phyloP scores from a whole-genome alignment of 2,113 vertebrate genomes.

The Cyanoderma ruficeps region DNA sequence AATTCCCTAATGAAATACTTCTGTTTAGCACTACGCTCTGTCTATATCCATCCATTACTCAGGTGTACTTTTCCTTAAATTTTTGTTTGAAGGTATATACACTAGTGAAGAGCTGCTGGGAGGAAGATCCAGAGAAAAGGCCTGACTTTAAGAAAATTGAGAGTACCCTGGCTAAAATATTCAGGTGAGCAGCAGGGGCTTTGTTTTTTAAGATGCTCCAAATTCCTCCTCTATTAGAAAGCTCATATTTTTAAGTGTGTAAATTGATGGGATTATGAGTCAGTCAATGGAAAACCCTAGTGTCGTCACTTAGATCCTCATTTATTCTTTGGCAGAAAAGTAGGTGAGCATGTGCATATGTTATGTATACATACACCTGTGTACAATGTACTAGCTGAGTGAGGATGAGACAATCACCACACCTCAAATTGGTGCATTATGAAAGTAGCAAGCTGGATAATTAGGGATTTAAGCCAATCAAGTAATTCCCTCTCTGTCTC shows the following conservation, averaged over 20 bases:
- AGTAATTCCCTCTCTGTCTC: neutral
- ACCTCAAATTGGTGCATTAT: neutral
- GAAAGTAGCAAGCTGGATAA: constrained; percentile 17
- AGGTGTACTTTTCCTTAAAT: neutral
- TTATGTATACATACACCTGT: neutral
- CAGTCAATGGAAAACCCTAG: neutral
- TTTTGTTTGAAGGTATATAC: constrained; percentile 78
- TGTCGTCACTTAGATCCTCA: neutral
- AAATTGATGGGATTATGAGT: neutral
- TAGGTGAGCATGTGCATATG: neutral
- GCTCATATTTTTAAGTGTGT: neutral
- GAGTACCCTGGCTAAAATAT: constrained; percentile 87
- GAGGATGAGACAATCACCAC: neutral
- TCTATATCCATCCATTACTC: neutral
- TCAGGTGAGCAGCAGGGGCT: constrained; percentile 79
- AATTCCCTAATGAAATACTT: neutral
- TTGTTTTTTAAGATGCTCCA: neutral
- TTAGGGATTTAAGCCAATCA: constrained; percentile 10
- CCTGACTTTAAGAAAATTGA: constrained; percentile 97
- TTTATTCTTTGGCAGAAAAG: neutral
- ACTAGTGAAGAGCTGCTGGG: constrained; percentile 93
- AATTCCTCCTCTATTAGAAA: neutral
- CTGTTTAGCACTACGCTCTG: neutral
- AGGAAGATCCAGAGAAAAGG: constrained; percentile 96
- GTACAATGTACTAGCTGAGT: neutral